Percentiles rank a stretch among this genome's conserved stretches.
Evolutionary conservation across 2,888 invertebrate species (phyloP).

Genomic region (Congeria kusceri): DNA sequence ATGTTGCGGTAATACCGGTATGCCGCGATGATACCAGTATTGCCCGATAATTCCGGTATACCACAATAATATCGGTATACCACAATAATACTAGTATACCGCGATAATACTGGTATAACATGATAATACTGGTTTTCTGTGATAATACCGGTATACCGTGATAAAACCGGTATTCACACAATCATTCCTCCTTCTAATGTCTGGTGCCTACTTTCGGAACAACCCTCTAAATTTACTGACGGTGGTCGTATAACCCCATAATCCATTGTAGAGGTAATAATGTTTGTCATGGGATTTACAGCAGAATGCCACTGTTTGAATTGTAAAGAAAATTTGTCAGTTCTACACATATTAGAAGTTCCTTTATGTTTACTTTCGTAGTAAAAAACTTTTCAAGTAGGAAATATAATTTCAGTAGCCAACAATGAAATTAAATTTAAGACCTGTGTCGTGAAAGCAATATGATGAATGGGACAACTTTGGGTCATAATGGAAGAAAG

Average conservation of each 20-base stretch:
- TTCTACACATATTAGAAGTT: not conserved
- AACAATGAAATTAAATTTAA: constrained; percentile 3
- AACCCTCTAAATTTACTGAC: not conserved
- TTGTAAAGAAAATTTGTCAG: not conserved
- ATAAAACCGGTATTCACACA: no score
- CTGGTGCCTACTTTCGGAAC: not conserved
- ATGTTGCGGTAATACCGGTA: no score
- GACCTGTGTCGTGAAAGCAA: not conserved
- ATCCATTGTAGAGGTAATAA: constrained; percentile 5
- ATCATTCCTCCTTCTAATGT: no score
- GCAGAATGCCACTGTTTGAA: not conserved
- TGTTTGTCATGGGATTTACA: not conserved
- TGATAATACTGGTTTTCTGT: no score
- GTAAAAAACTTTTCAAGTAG: constrained; percentile 4
- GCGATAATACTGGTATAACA: no score
- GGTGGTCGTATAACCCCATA: constrained; percentile 1
- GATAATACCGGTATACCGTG: no score
- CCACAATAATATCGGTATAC: no score
- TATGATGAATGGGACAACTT: no score
- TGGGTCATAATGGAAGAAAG: no score
- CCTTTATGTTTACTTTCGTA: not conserved
- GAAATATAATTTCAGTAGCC: not conserved
- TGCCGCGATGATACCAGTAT: no score
- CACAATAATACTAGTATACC: no score
- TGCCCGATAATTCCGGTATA: no score